Percentiles rank a stretch among this genome's conserved stretches.
phyloP scores from a whole-genome alignment of 1,140 invertebrate genomes.

The Cyclina sinensis region DNA sequence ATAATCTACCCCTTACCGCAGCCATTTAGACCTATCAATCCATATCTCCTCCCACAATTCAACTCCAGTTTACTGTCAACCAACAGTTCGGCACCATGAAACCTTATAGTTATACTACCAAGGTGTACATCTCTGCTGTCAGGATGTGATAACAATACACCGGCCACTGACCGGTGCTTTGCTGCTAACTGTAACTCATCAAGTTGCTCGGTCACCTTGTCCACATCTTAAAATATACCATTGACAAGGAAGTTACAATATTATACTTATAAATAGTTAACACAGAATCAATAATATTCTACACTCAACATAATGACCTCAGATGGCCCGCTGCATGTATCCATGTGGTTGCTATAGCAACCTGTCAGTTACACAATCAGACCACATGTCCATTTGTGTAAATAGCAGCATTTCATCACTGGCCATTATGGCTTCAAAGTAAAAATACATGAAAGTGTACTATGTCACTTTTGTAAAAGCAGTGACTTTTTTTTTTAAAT shows the following conservation, averaged over 20 bases:
- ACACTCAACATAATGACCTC: constrained; percentile 3
- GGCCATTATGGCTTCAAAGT: too few relatives aligned
- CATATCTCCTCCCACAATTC: constrained; percentile 98
- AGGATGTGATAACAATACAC: constrained; percentile 97
- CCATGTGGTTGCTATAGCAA: background rate
- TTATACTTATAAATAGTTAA: too few relatives aligned
- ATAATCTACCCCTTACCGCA: constrained; percentile 93
- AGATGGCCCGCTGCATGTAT: constrained; percentile 54
- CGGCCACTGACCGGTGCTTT: constrained; percentile 97
- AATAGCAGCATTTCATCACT: constrained; percentile 49
- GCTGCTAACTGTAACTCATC: constrained; percentile 95
- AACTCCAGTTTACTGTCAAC: constrained; percentile 98
- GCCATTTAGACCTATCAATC: constrained; percentile 98
- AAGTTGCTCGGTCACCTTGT: constrained; percentile 92
- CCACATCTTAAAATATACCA: constrained; percentile 88
- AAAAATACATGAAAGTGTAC: too few relatives aligned
- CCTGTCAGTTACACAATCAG: constrained; percentile 1
- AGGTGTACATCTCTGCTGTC: constrained; percentile 98
- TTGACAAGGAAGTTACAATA: too few relatives aligned
- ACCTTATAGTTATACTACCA: constrained; percentile 98
- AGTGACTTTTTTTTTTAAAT: too few relatives aligned
- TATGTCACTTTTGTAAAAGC: too few relatives aligned
- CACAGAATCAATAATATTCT: too few relatives aligned
- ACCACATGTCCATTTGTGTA: constrained; percentile 29
- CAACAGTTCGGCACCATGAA: constrained; percentile 98